Percentiles rank a stretch among this genome's conserved stretches.
phyloP scores from a whole-genome alignment of 2,888 invertebrate genomes.

The Panopea generosa region DNA sequence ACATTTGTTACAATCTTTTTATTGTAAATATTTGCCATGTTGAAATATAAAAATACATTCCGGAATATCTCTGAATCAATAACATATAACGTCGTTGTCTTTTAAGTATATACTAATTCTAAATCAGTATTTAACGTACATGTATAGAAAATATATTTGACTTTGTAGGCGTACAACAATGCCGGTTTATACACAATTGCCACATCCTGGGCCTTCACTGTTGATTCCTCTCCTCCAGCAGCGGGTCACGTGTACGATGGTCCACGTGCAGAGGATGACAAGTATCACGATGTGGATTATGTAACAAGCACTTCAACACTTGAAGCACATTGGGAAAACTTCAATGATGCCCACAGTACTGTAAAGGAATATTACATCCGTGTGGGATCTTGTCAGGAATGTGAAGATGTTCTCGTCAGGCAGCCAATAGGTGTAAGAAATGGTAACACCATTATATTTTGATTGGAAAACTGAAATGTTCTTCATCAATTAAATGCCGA shows the following conservation, averaged over 20 bases:
- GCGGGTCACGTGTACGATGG: slow-evolving; percentile 64
- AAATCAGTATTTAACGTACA: no score
- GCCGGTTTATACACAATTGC: slow-evolving; percentile 56
- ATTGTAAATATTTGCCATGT: no score
- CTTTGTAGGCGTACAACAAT: slow-evolving; percentile 55
- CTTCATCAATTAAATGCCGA: no score
- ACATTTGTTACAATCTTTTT: no score
- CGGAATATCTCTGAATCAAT: no score
- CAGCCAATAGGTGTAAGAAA: slow-evolving; percentile 58
- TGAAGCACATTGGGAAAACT: slow-evolving; percentile 62
- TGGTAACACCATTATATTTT: slow-evolving; percentile 24
- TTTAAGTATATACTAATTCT: no score
- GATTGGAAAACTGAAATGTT: neutral
- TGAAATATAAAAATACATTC: no score
- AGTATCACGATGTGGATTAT: slow-evolving; percentile 54
- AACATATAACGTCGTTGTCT: no score
- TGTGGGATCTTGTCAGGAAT: slow-evolving; percentile 60
- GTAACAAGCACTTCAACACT: slow-evolving; percentile 47
- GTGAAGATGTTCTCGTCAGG: slow-evolving; percentile 56
- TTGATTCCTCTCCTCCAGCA: slow-evolving; percentile 62
- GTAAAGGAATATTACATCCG: slow-evolving; percentile 56
- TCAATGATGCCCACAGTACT: slow-evolving; percentile 64
- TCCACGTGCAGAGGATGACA: slow-evolving; percentile 2
- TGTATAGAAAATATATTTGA: no score
- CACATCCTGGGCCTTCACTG: slow-evolving; percentile 62